Conservation (phyloP, 2,888 invertebrate genomes). For the Trichopria drosophilae region DNA sequence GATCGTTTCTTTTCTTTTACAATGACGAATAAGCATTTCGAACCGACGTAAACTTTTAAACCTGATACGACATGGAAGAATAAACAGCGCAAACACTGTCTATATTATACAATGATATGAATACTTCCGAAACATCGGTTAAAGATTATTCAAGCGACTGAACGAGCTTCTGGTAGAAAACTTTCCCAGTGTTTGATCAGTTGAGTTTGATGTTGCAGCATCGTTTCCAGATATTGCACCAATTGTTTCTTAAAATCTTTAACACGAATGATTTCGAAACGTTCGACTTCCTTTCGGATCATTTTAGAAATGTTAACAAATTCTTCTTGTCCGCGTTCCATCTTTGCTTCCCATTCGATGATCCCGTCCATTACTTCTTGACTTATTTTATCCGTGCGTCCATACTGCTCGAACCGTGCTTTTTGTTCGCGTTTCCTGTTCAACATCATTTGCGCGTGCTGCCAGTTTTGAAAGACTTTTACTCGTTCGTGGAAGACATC, state of each 20-base stretch:
- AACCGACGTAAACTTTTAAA: no score
- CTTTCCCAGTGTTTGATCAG: slow-evolving; percentile 93
- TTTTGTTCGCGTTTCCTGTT: slow-evolving; percentile 93
- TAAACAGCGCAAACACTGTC: no score
- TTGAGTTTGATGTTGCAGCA: slow-evolving; percentile 93
- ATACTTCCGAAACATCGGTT: no score
- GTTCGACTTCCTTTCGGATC: slow-evolving; percentile 91
- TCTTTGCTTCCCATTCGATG: slow-evolving; percentile 95
- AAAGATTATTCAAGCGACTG: slow-evolving; percentile 84
- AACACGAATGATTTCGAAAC: slow-evolving; percentile 86
- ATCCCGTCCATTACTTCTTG: slow-evolving; percentile 90
- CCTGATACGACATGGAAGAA: no score
- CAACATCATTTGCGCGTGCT: slow-evolving; percentile 92
- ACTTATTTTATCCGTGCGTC: slow-evolving; percentile 86
- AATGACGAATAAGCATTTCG: no score
- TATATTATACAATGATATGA: no score
- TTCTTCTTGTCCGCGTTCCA: slow-evolving; percentile 94
- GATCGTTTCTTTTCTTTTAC: no score
- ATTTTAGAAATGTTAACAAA: slow-evolving; percentile 93
- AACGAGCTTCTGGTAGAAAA: slow-evolving; percentile 92
- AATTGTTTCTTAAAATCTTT: slow-evolving; percentile 89
- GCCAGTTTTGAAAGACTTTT: slow-evolving; percentile 95
- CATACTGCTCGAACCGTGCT: slow-evolving; percentile 86
- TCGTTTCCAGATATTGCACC: slow-evolving; percentile 88
- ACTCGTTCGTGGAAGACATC: slow-evolving; percentile 73